Percentiles rank a stretch among this genome's conserved stretches.
phyloP scores from a whole-genome alignment of 2,113 vertebrate species.

The Neotragus pygmaeus region DNA sequence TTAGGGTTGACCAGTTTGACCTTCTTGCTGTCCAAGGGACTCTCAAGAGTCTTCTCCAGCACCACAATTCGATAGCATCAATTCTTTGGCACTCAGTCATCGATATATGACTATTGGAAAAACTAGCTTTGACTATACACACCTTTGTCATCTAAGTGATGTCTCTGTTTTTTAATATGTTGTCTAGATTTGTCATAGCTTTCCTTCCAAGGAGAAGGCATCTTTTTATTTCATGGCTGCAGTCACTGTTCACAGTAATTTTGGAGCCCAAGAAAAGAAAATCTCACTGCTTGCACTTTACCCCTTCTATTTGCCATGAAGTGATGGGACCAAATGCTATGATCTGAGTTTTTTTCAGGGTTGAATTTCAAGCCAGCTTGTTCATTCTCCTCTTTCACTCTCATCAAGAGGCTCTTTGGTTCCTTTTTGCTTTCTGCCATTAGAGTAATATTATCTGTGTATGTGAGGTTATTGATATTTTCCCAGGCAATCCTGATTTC shows the following conservation, averaged over 20 bases:
- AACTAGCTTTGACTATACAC: neutral
- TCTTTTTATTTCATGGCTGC: neutral
- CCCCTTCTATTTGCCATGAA: neutral
- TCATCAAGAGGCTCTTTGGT: neutral
- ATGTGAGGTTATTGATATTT: neutral
- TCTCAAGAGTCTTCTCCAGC: neutral
- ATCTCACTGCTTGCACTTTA: neutral
- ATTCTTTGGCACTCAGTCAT: neutral
- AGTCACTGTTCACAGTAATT: neutral
- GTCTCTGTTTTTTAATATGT: neutral
- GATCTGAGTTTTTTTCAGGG: neutral
- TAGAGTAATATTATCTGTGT: neutral
- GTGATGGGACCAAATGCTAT: neutral
- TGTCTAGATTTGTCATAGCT: neutral
- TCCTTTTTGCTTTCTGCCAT: neutral
- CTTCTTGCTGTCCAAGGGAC: neutral
- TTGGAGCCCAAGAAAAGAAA: neutral
- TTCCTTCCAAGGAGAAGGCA: neutral
- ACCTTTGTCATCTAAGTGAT: neutral
- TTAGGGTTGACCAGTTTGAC: neutral
- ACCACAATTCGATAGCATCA: neutral
- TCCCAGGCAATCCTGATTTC: neutral
- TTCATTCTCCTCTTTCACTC: neutral
- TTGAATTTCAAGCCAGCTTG: neutral
- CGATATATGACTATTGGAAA: neutral